Percentiles rank a stretch among this genome's conserved stretches.
Evolutionary conservation across 2,888 invertebrate species (phyloP).

Genomic region (Pseudanteris insignis): DNA sequence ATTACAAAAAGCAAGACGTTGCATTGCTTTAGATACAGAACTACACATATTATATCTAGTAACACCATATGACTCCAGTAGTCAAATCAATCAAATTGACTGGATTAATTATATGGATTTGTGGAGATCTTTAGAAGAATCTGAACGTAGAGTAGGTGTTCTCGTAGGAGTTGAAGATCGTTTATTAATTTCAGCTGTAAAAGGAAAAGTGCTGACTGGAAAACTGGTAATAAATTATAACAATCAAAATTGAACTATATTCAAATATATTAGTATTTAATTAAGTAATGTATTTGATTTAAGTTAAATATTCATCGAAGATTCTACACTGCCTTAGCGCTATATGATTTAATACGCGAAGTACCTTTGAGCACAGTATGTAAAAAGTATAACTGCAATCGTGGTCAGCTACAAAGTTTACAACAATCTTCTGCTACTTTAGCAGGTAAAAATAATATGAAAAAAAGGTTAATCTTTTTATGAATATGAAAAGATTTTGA

Average conservation of each 20-base stretch:
- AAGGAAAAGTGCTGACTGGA: conserved; percentile 71
- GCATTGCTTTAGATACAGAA: conserved; percentile 93
- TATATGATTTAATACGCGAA: conserved; percentile 94
- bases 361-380: conserved; percentile 82
- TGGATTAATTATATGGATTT: conserved; percentile 82
- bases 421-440: conserved; percentile 96
- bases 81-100: conserved; percentile 79
- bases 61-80: conserved; percentile 89
- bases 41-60: conserved; percentile 95
- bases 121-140: conserved; percentile 82
- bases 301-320: conserved; percentile 68
- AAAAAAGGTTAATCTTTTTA: no score
- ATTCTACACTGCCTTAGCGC: conserved; percentile 89
- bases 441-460: no score
- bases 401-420: conserved; percentile 91
- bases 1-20: conserved; percentile 86
- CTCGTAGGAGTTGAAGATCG: conserved; percentile 88
- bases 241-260: no score
- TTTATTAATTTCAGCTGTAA: conserved; percentile 81
- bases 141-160: conserved; percentile 87
- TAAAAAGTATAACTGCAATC: conserved; percentile 83
- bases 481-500: no score
- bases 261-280: background rate
- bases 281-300: no score
- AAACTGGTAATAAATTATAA: conserved; percentile 49